Percentiles rank a stretch among this genome's conserved stretches.
Evolutionary conservation across 2,888 invertebrate genomes (phyloP).

Genomic region (Amphimallon solstitiale): DNA sequence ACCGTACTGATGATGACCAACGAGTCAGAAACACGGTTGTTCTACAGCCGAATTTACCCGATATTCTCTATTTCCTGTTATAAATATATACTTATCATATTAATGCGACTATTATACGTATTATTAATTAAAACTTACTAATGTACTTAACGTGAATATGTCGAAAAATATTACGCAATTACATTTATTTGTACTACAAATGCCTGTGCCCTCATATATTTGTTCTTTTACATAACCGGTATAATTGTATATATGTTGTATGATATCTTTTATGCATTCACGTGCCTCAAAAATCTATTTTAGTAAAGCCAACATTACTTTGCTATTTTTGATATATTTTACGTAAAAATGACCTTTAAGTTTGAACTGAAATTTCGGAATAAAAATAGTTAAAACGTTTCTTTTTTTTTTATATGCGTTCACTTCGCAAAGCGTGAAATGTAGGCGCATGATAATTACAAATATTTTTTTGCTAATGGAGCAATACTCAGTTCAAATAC

Average conservation of each 20-base stretch:
- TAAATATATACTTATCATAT: too few species aligned
- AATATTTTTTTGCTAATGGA: too few species aligned
- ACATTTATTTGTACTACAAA: background rate
- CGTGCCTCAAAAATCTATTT: conserved; percentile 24
- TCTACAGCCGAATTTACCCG: too few species aligned
- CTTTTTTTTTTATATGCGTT: background rate
- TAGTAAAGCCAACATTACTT: background rate
- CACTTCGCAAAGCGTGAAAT: too few species aligned
- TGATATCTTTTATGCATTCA: conserved; percentile 25
- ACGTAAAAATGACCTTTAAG: conserved; percentile 33
- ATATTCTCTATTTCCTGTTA: too few species aligned
- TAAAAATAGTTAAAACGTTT: background rate
- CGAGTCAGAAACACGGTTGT: too few species aligned
- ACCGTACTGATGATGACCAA: too few species aligned
- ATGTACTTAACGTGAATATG: too few species aligned
- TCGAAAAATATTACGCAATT: background rate
- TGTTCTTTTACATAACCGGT: conserved; percentile 15
- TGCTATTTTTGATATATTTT: conserved; percentile 20
- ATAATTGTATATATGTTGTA: conserved; percentile 3
- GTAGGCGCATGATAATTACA: too few species aligned
- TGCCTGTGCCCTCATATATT: background rate
- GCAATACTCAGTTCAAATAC: too few species aligned
- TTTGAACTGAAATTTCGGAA: background rate
- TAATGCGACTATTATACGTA: too few species aligned
- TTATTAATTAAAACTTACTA: too few species aligned